Conservation (phyloP, 2,797 vertebrate genomes). For the Euthynnus affinis region DNA sequence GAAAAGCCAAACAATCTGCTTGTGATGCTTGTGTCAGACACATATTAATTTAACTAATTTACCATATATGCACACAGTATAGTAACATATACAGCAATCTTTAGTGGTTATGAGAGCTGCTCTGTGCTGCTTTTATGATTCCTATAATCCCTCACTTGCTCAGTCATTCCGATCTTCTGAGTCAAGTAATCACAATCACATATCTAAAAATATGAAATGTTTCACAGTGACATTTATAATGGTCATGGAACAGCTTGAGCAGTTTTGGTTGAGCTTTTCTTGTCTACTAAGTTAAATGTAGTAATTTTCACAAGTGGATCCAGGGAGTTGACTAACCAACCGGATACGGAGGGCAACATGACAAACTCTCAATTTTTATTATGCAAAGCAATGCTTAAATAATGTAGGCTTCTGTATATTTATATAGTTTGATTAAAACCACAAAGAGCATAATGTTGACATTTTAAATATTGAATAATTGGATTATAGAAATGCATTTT, state of each 20-base stretch:
- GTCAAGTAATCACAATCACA: background rate
- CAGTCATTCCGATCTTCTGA: too few relatives aligned
- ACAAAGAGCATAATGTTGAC: background rate
- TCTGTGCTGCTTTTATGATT: background rate
- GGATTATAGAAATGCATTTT: background rate
- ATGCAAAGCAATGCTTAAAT: background rate
- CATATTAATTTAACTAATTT: background rate
- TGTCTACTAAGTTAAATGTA: background rate
- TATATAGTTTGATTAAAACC: background rate
- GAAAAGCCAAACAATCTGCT: too few relatives aligned
- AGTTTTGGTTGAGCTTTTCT: background rate
- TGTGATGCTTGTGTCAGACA: too few relatives aligned
- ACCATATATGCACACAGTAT: background rate
- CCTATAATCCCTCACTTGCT: background rate
- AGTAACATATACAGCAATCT: background rate
- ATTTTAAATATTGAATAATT: background rate
- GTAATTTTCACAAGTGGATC: background rate
- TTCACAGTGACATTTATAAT: background rate
- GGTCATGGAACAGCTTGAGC: background rate
- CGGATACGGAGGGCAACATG: background rate
- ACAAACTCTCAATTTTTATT: background rate
- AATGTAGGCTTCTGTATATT: background rate
- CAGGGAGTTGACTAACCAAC: slow-evolving; percentile 6
- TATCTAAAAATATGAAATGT: background rate
- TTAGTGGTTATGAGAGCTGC: background rate